Conservation (phyloP, 2,888 invertebrate genomes). For the Eugnorisma glareosa region DNA sequence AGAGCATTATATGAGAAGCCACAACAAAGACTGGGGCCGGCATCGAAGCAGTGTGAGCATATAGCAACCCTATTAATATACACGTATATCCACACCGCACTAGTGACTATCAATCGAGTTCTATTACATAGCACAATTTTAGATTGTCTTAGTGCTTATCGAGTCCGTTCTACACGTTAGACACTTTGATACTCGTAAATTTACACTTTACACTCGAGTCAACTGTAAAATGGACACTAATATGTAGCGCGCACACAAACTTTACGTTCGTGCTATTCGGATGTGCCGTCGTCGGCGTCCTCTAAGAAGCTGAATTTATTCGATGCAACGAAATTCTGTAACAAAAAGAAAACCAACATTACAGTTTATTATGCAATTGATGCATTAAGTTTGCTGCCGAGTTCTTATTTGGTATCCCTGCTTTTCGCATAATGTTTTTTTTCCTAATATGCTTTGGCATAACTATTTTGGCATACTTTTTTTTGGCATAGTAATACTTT, state of each 20-base stretch:
- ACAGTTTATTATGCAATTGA: neutral
- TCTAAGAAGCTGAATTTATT: conserved; percentile 95
- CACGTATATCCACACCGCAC: conserved; percentile 84
- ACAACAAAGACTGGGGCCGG: conserved; percentile 85
- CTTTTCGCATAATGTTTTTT: no score
- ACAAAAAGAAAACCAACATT: conserved; percentile 67
- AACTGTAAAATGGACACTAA: conserved; percentile 80
- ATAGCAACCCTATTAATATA: conserved; percentile 80
- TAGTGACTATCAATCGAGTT: conserved; percentile 82
- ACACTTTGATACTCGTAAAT: conserved; percentile 85
- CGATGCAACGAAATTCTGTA: conserved; percentile 93
- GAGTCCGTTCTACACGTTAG: conserved; percentile 78
- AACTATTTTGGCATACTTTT: no score
- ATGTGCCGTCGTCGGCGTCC: conserved; percentile 91
- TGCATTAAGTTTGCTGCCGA: neutral
- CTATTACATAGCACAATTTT: conserved; percentile 84
- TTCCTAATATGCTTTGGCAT: no score
- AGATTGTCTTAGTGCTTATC: conserved; percentile 81
- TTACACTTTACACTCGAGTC: conserved; percentile 89
- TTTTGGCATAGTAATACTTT: no score
- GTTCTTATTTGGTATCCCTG: no score
- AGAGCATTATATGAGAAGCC: conserved; percentile 52
- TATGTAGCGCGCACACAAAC: conserved; percentile 75
- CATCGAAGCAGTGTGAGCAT: conserved; percentile 84
- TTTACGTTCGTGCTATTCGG: conserved; percentile 79